Base-by-base conservation (phyloP, 1,140 invertebrate genomes). In the Gonatopus flavifemur region DNA sequence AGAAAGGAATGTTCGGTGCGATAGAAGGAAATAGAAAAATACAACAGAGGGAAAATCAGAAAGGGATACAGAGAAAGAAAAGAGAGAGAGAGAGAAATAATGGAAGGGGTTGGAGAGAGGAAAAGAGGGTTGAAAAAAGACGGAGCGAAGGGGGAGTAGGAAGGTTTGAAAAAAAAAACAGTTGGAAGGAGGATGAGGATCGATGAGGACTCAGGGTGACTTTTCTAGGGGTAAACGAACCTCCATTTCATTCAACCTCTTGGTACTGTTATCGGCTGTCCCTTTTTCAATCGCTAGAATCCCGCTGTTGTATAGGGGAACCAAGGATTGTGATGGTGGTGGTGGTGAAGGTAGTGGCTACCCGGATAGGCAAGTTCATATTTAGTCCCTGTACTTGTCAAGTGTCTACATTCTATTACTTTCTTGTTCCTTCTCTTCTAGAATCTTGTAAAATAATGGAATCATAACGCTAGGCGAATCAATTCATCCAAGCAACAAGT, bases 211-310 rank as follows among this genome's bases (percentile, higher is more conserved):
- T 38, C 5, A 35, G 50, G 65, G 66, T 62, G 55, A 60, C 58
- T 68, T 60, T 64, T 58, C 60, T 30, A 55, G 62, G 69, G 64
- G 66, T 67, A 70, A 70, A 69, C 58, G 65, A 66, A 61, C 57
- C 57, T 55, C 55, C 57, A 55, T 60, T 57, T 62, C 58, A 62
- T 64, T 50, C 44, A 53, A 49, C 55, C n/a, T n/a, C 55, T 63
- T 57, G 46, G 47, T 42, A 48, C 64, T 61, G 66, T 71, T 70
- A 69, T 67, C 67, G 64, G 64, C 47, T 62, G 57, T 70, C 62
- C 61, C 62, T 66, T 67, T 70, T 67, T 65, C 63, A 66, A 64
- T 69, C 58, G 55, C 52, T 50, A 54, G 41, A 48, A 41, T n/a
- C 55, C 50, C 37, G 38, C 49, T 24, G 41, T 57, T 55, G 50